Evolutionary conservation across 2,888 invertebrate species (phyloP).

Genomic region (Nemurella pictetii): DNA sequence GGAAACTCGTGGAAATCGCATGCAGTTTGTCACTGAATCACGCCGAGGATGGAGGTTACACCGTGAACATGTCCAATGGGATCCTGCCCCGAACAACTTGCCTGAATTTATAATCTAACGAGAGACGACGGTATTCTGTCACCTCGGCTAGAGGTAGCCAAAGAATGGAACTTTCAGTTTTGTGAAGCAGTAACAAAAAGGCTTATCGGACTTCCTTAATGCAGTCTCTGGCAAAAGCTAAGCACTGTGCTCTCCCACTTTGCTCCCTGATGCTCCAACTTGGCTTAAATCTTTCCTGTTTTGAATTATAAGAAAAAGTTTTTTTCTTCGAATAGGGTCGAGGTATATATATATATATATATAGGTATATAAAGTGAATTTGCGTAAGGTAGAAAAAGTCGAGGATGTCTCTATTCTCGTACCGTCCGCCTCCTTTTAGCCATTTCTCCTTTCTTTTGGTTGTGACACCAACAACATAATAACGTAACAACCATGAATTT

Average conservation of each 20-base stretch:
- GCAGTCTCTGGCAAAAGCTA: background rate
- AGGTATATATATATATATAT: too few species aligned
- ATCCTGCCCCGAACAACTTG: background rate
- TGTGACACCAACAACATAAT: background rate
- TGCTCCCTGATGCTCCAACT: background rate
- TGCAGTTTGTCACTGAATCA: background rate
- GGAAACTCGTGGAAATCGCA: background rate
- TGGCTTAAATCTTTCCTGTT: background rate
- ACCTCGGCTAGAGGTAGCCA: slow-evolving; percentile 38
- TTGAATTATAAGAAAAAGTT: slow-evolving; percentile 25
- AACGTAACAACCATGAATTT: background rate
- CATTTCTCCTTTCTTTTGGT: background rate
- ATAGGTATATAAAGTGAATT: slow-evolving; percentile 20
- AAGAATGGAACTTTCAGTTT: slow-evolving; percentile 37
- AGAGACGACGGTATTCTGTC: slow-evolving; percentile 1
- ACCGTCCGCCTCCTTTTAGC: background rate
- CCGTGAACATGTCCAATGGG: background rate
- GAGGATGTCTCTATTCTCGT: background rate
- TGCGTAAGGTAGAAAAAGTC: background rate
- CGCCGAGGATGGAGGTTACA: background rate
- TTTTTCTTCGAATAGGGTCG: background rate
- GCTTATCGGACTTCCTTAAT: slow-evolving; percentile 25
- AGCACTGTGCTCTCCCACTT: background rate
- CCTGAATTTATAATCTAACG: background rate
- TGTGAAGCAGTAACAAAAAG: slow-evolving; percentile 18